Evolutionary conservation across 2,888 invertebrate species (phyloP), one percentile per base, ranked within the genome.

Genomic region (Acanthosepion pharaonis): DNA sequence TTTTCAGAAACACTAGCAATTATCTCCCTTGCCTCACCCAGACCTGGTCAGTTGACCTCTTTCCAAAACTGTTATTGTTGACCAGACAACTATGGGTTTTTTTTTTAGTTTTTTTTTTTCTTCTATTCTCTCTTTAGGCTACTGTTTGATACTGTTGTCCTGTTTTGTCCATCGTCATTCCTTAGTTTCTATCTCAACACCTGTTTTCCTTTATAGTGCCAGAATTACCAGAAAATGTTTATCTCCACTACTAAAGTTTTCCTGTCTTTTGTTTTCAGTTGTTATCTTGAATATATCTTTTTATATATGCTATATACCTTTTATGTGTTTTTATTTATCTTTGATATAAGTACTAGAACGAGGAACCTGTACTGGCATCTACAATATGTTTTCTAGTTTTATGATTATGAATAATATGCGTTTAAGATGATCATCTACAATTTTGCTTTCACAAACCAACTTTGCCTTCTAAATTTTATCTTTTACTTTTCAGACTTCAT

Each of bases 1-100:
- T 78, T 78, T 78, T 15, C n/a, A 33, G 78, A 33, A 33, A 78
- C 78, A 78, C n/a, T 78, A 78, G 78, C n/a, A 78, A 78, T 78
- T 78, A 78, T 33, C 78, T 78, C 78, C 78, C 78, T 78, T 78
- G n/a, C 33, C 33, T 78, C 78, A 78, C 78, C 78, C n/a, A 15
- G 78, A 33, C 33, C 78, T 78, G 78, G 78, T n/a, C 78, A 78
- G 78, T 78, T 78, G 78, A 78, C 78, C 78, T 78, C 78, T 78
- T 78, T 78, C 78, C 78, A 78, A 78, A 78, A 78, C 33, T 78
- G 78, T 78, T 33, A 78, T 78, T 78, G n/a, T 33, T 78, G 78
- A 78, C 78, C 78, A 78, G 78, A 78, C n/a, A 78, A 78, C n/a
- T n/a, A n/a, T 78, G 78, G 3, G 15, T 20, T 55, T 55, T 55